phyloP scores from a whole-genome alignment of 2,888 invertebrate genomes.

The Liopterus haemorrhoidalis region DNA sequence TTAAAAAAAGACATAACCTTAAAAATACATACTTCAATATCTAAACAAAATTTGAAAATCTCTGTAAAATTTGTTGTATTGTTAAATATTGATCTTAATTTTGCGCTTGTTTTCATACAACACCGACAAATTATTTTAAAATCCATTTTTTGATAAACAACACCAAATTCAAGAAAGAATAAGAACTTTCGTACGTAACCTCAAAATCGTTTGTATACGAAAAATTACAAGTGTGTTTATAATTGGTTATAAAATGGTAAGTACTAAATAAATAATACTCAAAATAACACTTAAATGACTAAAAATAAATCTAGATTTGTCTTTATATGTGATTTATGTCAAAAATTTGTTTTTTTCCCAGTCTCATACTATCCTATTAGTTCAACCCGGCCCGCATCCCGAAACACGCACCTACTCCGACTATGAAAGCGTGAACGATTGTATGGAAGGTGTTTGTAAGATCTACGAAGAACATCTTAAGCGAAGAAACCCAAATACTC shows the following conservation, averaged over 20 bases:
- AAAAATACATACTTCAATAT: slow-evolving; percentile 29
- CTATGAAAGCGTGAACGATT: slow-evolving; percentile 96
- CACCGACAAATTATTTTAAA: slow-evolving; percentile 30
- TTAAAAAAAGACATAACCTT: slow-evolving; percentile 23
- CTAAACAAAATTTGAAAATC: slow-evolving; percentile 32
- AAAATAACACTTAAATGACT: not conserved
- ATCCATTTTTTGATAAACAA: slow-evolving; percentile 1
- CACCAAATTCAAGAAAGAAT: not conserved
- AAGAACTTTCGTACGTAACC: not conserved
- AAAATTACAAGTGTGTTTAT: not conserved
- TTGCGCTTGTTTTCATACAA: slow-evolving; percentile 31
- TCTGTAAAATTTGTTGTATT: slow-evolving; percentile 29
- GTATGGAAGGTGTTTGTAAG: slow-evolving; percentile 98
- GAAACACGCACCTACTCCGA: slow-evolving; percentile 97
- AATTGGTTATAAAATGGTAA: slow-evolving; percentile 1
- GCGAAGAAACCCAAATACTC: slow-evolving; percentile 87
- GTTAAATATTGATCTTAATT: slow-evolving; percentile 31
- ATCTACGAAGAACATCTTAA: slow-evolving; percentile 99
- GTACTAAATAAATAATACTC: not conserved
- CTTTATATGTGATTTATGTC: not conserved
- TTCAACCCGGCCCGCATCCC: slow-evolving; percentile 88
- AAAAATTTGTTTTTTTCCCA: slow-evolving; percentile 44
- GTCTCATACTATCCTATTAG: slow-evolving; percentile 95
- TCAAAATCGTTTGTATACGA: not conserved
- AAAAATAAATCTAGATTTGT: not conserved